Evolutionary conservation across 2,797 vertebrate genomes (phyloP).

Genomic region (Gadopsis bispinosus): DNA sequence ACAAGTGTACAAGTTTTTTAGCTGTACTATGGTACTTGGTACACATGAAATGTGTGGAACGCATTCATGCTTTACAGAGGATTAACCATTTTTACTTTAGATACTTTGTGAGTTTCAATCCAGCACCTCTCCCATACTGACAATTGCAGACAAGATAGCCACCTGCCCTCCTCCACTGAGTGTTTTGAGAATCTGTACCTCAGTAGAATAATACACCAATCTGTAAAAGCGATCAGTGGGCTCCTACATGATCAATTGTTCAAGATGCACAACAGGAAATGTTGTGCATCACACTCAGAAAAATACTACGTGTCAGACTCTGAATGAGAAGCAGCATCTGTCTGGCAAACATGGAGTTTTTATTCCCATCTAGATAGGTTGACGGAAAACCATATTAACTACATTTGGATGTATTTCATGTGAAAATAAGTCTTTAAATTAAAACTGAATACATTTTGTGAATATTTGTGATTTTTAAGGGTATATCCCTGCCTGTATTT

Average conservation of each 20-base stretch:
- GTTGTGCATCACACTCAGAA: conserved; percentile 10
- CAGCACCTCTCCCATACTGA: not conserved
- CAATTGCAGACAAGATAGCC: not conserved
- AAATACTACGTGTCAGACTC: conserved; percentile 1
- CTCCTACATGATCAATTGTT: not conserved
- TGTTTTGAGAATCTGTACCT: conserved; percentile 14
- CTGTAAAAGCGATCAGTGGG: conserved; percentile 30
- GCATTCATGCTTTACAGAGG: not conserved
- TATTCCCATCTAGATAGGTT: not conserved
- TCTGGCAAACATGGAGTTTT: not conserved
- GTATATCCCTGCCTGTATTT: not conserved
- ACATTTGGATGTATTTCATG: not conserved
- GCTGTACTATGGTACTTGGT: not conserved
- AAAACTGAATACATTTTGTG: not conserved
- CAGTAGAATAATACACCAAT: conserved; percentile 22
- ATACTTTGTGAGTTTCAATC: not conserved
- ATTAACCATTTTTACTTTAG: not conserved
- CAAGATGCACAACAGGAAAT: too few relatives aligned
- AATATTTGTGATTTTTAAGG: not conserved
- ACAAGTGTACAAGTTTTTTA: not conserved
- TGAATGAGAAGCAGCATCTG: conserved; percentile 6
- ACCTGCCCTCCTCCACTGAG: conserved; percentile 5
- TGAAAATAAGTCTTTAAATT: not conserved
- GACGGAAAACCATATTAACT: not conserved
- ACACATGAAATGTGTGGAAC: not conserved